Base-by-base conservation (phyloP, 2,797 vertebrate species). In the Geranospiza caerulescens region DNA sequence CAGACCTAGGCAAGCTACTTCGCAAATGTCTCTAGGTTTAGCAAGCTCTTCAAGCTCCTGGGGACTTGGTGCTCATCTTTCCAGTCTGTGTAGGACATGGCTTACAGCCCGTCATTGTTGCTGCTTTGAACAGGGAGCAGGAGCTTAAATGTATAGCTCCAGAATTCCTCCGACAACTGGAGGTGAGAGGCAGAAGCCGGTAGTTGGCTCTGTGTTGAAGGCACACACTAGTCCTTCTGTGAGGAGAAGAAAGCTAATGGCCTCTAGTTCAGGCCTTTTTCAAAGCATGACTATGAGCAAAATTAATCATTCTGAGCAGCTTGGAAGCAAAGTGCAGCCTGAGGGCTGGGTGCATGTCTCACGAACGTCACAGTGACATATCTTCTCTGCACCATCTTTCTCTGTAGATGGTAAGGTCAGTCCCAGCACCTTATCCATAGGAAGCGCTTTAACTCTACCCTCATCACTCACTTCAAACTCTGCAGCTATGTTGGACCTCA, bases 381-480 rank as follows among this genome's bases (percentile, higher is more conserved):
- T 89, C 95, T 93, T 73, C 48, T 87, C 76, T 89, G 45, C 86
- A 87, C 88, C 76, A 10, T 89, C 95, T 92, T 96, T 95, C 60
- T 96, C 87, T 93, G 40, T 98, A 99, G 99, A 99, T 96, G 98
- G 98, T 75, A 99, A 99, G 98, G 96, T 98, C 82, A 97, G 98
- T 86, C 97, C 98, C 79, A 98, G 96, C 94, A 98, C 98, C 76
- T 96, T 98, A 94, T 97, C 98, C 93, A 97, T 98, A 96, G 98
- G 98, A 98, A 98, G 97, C 90, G 98, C 98, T 94, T 98, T 98
- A 55, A 96, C 98, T 83, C 97, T 98, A 87, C 98, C 99, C 95
- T 98, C 98, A 96, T 93, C 96, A 15, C 98, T 98, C 95, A 98
- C 98, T 89, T 96, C 98, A 42, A 98, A 98, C 88, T 98, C 98